These are phyloP conservation scores for Drosophila chauvacae DNA, from an alignment of 1,140 invertebrate genomes.

Conservation along the genomic window DNA sequence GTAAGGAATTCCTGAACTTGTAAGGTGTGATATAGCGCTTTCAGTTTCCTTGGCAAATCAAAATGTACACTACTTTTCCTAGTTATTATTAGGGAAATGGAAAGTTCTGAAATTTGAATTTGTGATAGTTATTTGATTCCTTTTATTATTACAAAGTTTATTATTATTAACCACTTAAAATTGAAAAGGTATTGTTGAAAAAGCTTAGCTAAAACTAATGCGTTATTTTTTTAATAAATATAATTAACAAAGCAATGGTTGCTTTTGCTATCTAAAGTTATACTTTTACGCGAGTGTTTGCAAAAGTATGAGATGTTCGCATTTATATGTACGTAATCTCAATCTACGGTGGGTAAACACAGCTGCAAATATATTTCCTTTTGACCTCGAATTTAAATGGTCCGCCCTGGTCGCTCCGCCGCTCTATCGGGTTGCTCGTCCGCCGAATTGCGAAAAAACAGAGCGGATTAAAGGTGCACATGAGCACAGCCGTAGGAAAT, in stretches of 20 bases:
- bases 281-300: conserved; percentile 15
- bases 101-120: neutral
- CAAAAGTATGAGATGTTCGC: conserved; percentile 20
- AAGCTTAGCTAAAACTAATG: neutral
- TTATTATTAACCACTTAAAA: neutral
- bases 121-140: neutral
- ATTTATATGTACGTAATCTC: conserved; percentile 46
- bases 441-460: conserved; percentile 60
- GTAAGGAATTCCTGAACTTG: neutral
- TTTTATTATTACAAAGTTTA: neutral
- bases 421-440: conserved; percentile 60
- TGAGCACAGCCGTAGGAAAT: conserved; percentile 80
- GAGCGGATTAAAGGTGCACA: conserved; percentile 82
- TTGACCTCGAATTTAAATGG: conserved; percentile 79
- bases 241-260: neutral
- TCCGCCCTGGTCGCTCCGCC: conserved; percentile 53
- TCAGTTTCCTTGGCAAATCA: neutral
- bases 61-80: neutral
- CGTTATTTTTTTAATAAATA: neutral
- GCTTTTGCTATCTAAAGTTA: conserved; percentile 5
- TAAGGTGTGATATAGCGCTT: neutral
- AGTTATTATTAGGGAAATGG: neutral
- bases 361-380: conserved; percentile 78
- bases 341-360: conserved; percentile 73
- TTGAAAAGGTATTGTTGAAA: neutral